Evolutionary conservation across 2,888 invertebrate genomes (phyloP), one percentile per base, ranked within the genome.

Genomic region (Dione vanillae): DNA sequence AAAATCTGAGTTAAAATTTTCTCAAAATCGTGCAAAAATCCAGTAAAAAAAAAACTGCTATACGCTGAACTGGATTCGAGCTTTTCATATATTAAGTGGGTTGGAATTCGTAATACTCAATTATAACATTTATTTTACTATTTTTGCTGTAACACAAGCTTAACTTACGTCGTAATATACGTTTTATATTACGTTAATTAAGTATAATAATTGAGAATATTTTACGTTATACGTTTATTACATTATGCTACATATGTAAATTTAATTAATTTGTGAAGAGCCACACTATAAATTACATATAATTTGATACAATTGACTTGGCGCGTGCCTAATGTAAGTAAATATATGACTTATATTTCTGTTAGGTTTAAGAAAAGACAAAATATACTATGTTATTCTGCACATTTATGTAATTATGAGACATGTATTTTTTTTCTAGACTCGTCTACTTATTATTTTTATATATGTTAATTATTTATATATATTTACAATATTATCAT

Each of bases 231-330:
- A 2, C 11, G 6, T 1, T 35, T 35, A 54, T 56, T 40, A 11
- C 2, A 41, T 12, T 16, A 52, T 35, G 11, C 19, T 61, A 41
- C 43, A 40, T 59, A 40, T 27, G 56, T 64, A 20, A 37, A 35
- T 64, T 45, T 43, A 41, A 67, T 51, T 40, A 67, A 47, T 67
- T 37, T 49, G 19, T 16, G 40, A 37, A 59, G 19, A 61, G 43
- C 43, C 59, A 27, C 59, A 43, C 27, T 20, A 59, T n/a, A 59
- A 67, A 49, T 35, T 62, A n/a, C 19, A 40, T 54, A 16, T 62
- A 43, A 68, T 45, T 37, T 52, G 20, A 12, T 20, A 35, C 41
- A 59, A 43, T 61, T 54, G 20, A 20, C 54, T 59, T 37, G 20
- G 43, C 20, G 43, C 20, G 59, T 27, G 5, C 27, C 27, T 3